phyloP scores from a whole-genome alignment of 2,797 vertebrate genomes.

The Urocyon cinereoargenteus region DNA sequence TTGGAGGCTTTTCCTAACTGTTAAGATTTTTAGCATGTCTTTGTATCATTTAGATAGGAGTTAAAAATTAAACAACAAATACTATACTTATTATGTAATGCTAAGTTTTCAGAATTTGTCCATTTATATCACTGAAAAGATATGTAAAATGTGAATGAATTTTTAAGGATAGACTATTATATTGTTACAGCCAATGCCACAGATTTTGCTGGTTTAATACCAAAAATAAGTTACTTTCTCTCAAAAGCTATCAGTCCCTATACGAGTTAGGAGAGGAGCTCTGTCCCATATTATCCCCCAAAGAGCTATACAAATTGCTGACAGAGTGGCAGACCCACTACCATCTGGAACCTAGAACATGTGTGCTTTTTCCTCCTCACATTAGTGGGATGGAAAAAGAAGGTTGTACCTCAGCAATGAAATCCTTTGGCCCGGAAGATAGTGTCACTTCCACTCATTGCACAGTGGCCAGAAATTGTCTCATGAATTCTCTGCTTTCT shows the following conservation, averaged over 20 bases:
- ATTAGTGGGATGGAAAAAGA: background rate
- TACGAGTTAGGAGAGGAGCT: background rate
- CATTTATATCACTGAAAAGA: background rate
- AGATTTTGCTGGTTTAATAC: background rate
- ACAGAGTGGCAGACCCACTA: background rate
- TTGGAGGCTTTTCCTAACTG: background rate
- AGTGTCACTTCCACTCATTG: background rate
- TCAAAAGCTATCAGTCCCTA: background rate
- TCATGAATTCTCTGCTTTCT: background rate
- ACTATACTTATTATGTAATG: background rate
- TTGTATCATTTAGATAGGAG: background rate
- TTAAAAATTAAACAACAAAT: constrained; percentile 13
- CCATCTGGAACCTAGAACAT: background rate
- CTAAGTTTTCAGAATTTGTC: background rate
- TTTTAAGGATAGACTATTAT: background rate
- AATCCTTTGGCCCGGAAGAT: background rate
- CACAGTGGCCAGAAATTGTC: background rate
- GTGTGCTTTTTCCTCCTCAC: background rate
- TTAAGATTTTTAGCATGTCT: background rate
- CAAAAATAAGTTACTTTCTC: background rate
- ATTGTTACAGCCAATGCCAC: background rate
- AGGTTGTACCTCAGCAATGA: background rate
- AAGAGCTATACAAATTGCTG: background rate
- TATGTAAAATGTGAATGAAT: background rate
- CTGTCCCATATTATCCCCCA: rapidly evolving